Evolutionary conservation across 2,888 invertebrate species (phyloP), one percentile per base, ranked within the genome.

Genomic region (Drosophila paramelanica): DNA sequence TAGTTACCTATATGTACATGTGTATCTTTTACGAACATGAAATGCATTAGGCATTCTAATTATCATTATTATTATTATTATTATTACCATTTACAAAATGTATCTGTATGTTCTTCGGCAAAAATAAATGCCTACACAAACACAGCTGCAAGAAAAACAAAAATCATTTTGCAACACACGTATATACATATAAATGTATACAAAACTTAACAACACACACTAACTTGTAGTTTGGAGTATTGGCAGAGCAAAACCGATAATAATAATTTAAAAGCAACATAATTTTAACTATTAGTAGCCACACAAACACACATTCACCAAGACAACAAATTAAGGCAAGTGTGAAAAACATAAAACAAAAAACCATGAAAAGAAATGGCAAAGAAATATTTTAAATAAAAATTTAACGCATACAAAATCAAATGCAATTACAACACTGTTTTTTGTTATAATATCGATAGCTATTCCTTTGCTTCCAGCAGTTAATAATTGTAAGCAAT

Each of bases 371-470:
- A 71, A 56, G 60, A 66, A 72, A 79, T 58, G 55, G 77, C 59
- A 81, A 88, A 86, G 60, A 71, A 79, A 84, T 84, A 88, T 89
- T 85, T 85, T 81, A 81, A 88, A 89, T 83, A 86, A 88, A 89
- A 82, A 78, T 88, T 81, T 77, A 84, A 84, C 64, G 73, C 73
- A 88, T 85, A 76, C 61, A 79, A 79, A 75, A 61, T 67, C 38
- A 52, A 74, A 59, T 64, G 52, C 56, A 59, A 60, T 5, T 33
- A 55, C 36, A 41, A 27, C 11, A 5, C 36, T 43, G 42, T 31
- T 10, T 62, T 25, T n/a, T 3, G 57, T 25, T 25, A 11, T 6
- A 36, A 53, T 20, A 31, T 56, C 53, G 43, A 46, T 46, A 27
- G 4, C 45, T 14, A 60, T 56, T n/a, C 8, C 5, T 49, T 27